Evolutionary conservation across 2,797 vertebrate genomes (phyloP), one percentile per base, ranked within the genome.

Genomic region (Takifugu rubripes): DNA sequence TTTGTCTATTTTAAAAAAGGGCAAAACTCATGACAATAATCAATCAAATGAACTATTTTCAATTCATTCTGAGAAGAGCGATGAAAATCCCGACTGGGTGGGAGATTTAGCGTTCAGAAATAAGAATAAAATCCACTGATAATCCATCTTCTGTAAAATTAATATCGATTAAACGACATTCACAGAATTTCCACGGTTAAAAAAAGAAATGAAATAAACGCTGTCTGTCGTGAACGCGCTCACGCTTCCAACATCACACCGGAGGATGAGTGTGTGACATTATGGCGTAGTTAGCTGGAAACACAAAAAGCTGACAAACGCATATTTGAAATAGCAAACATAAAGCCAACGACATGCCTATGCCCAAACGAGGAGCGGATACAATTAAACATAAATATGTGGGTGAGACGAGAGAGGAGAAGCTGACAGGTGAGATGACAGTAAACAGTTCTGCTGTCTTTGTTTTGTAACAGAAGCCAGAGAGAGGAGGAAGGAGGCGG

Each of bases 381-480:
- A 59, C 73, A 86, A 87, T 86, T 82, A 81, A 83, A 79, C 70
- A 74, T 67, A 84, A 80, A 84, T 76, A 79, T 77, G 79, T 82
- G 61, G 66, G 78, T 67, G 73, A 82, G 73, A 62, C 54, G 61
- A 74, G 75, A 69, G 75, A 49, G 56, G 57, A 52, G 68, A 80
- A 75, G 58, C 68, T 78, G 79, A 78, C 76, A 83, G 74, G 75
- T 76, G 79, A 84, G 67, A 84, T 80, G 87, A 87, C 84, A 86
- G 82, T 82, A 84, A 89, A 87, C 84, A 84, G 85, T 88, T 75
- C 70, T 75, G 59, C 77, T 84, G 84, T 84, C 89, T 91, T 89
- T 90, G 87, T 90, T 90, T 88, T 86, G 83, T 79, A 87, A 84
- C 75, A 73, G 78, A 79, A 75, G 70, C 75, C 51, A 56, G 70